These are phyloP conservation scores for Pterocles burchelli DNA, from an alignment of 2,113 vertebrate genomes.

Conservation along the genomic window DNA sequence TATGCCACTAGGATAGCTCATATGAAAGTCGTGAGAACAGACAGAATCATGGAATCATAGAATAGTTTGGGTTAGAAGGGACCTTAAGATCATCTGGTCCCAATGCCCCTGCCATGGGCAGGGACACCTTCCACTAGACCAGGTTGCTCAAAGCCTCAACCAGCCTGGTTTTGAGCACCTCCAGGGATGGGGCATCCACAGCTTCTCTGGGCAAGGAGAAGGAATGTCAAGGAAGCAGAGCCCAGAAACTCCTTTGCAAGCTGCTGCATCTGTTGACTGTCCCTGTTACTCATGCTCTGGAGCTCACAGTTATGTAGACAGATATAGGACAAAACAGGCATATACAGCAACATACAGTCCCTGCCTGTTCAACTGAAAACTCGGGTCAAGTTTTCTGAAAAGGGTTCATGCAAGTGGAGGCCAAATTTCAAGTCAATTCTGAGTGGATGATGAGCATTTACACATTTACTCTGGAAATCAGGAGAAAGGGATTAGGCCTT, in stretches of 20 bases:
- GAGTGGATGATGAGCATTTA: background rate
- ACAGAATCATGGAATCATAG: background rate
- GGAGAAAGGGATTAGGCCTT: background rate
- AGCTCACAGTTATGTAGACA: background rate
- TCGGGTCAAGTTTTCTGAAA: background rate
- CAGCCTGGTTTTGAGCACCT: too few relatives aligned
- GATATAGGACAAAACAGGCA: background rate
- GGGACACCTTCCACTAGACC: too few relatives aligned
- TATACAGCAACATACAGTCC: background rate
- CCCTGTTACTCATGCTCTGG: background rate
- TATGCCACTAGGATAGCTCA: background rate
- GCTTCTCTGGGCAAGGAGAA: background rate
- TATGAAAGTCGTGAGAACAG: background rate
- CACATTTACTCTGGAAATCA: background rate
- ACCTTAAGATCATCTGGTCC: too few relatives aligned
- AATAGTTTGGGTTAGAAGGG: too few relatives aligned
- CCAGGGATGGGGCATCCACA: too few relatives aligned
- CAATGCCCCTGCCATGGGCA: too few relatives aligned
- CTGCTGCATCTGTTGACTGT: background rate
- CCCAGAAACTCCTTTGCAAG: background rate
- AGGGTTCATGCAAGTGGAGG: fast-evolving
- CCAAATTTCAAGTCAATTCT: background rate
- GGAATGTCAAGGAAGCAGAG: background rate
- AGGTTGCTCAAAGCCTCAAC: too few relatives aligned
- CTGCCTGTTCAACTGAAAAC: background rate